phyloP scores from a whole-genome alignment of 2,888 invertebrate genomes.

The Microctonus hyperodae region DNA sequence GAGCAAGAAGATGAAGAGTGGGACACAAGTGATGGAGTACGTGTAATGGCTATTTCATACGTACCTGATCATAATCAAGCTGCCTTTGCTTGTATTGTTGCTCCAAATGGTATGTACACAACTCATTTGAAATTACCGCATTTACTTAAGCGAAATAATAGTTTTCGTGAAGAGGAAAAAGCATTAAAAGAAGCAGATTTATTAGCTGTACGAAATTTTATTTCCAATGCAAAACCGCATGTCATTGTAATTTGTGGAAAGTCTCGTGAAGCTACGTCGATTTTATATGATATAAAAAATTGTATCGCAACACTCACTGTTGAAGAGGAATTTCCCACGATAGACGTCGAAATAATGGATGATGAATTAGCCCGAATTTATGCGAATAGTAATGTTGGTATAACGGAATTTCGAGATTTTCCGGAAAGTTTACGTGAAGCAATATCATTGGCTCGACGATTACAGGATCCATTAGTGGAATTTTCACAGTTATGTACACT shows the following conservation, averaged over 20 bases:
- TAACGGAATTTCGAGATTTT: slow-evolving; percentile 90
- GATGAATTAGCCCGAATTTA: slow-evolving; percentile 94
- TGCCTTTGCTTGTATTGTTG: slow-evolving; percentile 87
- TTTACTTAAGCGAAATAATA: slow-evolving; percentile 82
- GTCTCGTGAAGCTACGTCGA: slow-evolving; percentile 83
- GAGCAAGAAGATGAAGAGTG: slow-evolving; percentile 93
- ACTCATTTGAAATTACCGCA: slow-evolving; percentile 90
- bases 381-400: slow-evolving; percentile 87
- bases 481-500: slow-evolving; percentile 94
- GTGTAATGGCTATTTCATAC: slow-evolving; percentile 89
- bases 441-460: slow-evolving; percentile 86
- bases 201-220: slow-evolving; percentile 78
- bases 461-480: slow-evolving; percentile 96
- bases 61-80: slow-evolving; percentile 84
- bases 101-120: slow-evolving; percentile 89
- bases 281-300: slow-evolving; percentile 79
- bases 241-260: slow-evolving; percentile 93
- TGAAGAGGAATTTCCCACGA: slow-evolving; percentile 85
- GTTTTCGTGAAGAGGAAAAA: slow-evolving; percentile 74
- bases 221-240: slow-evolving; percentile 90
- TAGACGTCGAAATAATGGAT: slow-evolving; percentile 91
- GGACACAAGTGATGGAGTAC: slow-evolving; percentile 83
- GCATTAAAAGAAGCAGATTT: slow-evolving; percentile 74
- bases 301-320: slow-evolving; percentile 78
- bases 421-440: slow-evolving; percentile 91